Evolutionary conservation across 1,140 invertebrate genomes (phyloP), one percentile per base, ranked within the genome.

Genomic region (Chionoecetes opilio): DNA sequence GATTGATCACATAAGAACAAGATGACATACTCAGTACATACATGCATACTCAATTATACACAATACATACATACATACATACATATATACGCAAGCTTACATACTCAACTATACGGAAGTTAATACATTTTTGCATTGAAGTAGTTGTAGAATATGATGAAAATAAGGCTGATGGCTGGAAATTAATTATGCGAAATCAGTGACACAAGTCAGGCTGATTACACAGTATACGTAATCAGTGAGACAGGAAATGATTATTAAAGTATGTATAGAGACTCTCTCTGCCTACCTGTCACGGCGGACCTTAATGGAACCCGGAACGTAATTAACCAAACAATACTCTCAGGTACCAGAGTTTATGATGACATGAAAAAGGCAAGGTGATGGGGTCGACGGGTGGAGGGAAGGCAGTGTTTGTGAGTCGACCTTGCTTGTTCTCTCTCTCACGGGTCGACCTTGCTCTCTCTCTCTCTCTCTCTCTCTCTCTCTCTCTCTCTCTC

Each of bases 401-500:
- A 53, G 46, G 38, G 46, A 9, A n/a, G 63, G 63, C 21, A 75
- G 63, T 75, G 63, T 75, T 75, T 53, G 46, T 53, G 46, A 26
- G 63, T 11, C 21, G 85, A 86, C 6, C 14, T 29, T 31, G 8
- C 35, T 86, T 26, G 26, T 17, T 53, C 46, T 46, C 41, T 46
- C 41, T 46, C 41, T 46, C 53, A 14, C 53, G 8, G 41, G 41
- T 46, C 41, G 82, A 84, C 6, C 6, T 84, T 84, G n/a, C 31
- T 84, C 31, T 46, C n/a, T n/a, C n/a, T n/a, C n/a, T n/a, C n/a
- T n/a, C n/a, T n/a, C 53, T 75, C 53, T 75, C 53, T 75, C 53
- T 75, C 86, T 38, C 86, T 88, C 35, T 37, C 86, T 38, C 35
- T 88, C 85, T 86, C 85, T 32, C 31, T 32, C 85, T 86, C 85